These are phyloP conservation scores for Aphodius granarius DNA, from an alignment of 2,888 invertebrate species.

Conservation along the genomic window DNA sequence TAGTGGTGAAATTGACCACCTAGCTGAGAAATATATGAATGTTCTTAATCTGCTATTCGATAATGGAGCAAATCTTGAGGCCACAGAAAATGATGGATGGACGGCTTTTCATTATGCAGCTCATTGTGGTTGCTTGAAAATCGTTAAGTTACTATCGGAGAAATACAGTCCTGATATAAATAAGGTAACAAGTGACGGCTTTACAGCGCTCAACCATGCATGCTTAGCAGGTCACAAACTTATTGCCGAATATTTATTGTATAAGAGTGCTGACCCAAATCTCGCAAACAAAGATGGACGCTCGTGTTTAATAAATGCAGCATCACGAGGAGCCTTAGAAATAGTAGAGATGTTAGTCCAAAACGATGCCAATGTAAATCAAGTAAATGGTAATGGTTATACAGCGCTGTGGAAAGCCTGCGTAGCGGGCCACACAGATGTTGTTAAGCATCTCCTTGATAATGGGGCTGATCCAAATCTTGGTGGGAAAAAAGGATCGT, in stretches of 20 bases:
- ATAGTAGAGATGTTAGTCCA: not conserved
- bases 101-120: not conserved
- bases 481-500: not conserved
- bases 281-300: not conserved
- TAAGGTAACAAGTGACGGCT: not conserved
- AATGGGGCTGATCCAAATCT: not conserved
- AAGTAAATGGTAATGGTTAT: not conserved
- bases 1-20: not conserved
- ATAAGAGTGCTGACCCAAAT: not conserved
- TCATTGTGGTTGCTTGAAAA: not conserved
- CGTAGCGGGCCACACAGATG: not conserved
- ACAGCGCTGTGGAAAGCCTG: not conserved
- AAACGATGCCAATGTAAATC: not conserved
- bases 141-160: not conserved
- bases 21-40: not conserved
- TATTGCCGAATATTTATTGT: not conserved
- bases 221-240: not conserved
- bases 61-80: not conserved
- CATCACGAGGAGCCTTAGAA: not conserved
- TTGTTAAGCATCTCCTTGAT: not conserved
- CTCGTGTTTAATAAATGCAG: not conserved
- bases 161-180: not conserved
- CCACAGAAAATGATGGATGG: not conserved
- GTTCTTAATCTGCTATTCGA: not conserved
- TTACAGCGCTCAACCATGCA: not conserved